Percentiles rank a stretch among this genome's conserved stretches.
phyloP scores from a whole-genome alignment of 2,888 invertebrate species.

The Cheilosia vulpina region DNA sequence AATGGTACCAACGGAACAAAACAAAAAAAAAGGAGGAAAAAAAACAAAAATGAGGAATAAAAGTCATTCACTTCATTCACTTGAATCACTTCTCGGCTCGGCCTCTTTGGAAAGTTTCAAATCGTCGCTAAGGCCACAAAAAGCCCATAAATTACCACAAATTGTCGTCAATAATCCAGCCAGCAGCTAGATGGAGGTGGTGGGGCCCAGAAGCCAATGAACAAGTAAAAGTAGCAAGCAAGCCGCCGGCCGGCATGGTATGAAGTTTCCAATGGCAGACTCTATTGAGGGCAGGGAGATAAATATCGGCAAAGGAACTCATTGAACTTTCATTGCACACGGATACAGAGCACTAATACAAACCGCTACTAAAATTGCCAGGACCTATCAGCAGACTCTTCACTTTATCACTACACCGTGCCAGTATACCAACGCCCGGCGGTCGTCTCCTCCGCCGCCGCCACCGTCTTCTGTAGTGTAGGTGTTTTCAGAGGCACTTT shows the following conservation, averaged over 20 bases:
- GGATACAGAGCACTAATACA: conserved; percentile 52
- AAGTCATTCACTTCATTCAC: conserved; percentile 57
- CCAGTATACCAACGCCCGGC: not conserved
- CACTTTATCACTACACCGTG: conserved; percentile 60
- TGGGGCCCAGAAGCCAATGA: conserved; percentile 26
- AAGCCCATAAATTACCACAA: conserved; percentile 80
- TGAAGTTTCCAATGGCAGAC: conserved; percentile 40
- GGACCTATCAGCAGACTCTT: conserved; percentile 62
- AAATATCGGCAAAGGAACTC: conserved; percentile 75
- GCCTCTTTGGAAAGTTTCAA: conserved; percentile 65
- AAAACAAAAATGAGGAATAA: conserved; percentile 24
- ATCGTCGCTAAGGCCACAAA: conserved; percentile 70
- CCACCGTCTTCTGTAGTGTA: conserved; percentile 18
- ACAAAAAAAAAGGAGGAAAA: not conserved
- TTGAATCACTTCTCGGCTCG: conserved; percentile 44
- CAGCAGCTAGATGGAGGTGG: not conserved
- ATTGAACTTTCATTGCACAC: conserved; percentile 75
- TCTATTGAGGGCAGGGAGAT: conserved; percentile 69
- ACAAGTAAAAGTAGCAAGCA: conserved; percentile 28
- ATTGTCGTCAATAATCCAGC: conserved; percentile 80
- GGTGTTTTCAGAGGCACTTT: conserved; percentile 69
- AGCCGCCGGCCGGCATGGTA: not conserved
- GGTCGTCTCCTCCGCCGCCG: not conserved
- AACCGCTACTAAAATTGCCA: conserved; percentile 66
- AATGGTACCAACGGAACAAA: not conserved